These are phyloP conservation scores for Bombus huntii DNA, from an alignment of 1,140 invertebrate genomes.

Conservation along the genomic window DNA sequence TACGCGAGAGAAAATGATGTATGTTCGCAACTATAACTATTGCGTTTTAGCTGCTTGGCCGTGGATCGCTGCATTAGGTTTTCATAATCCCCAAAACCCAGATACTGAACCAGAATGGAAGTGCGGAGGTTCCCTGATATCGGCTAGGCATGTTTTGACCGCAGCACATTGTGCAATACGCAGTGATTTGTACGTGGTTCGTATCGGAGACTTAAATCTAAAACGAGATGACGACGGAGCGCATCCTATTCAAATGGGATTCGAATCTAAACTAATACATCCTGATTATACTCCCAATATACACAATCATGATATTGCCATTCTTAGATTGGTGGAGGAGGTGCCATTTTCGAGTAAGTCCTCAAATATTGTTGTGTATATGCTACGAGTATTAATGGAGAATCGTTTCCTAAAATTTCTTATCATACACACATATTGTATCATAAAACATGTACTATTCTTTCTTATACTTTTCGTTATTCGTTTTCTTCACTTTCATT, in stretches of 20 bases:
- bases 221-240: slow-evolving; percentile 85
- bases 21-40: background rate
- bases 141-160: slow-evolving; percentile 89
- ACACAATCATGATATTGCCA: no score
- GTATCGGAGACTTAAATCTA: slow-evolving; percentile 89
- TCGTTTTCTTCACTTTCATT: no score
- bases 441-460: no score
- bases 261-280: slow-evolving; percentile 67
- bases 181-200: slow-evolving; percentile 84
- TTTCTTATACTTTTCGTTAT: no score
- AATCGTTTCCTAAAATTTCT: no score
- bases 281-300: no score
- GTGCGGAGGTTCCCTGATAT: slow-evolving; percentile 92
- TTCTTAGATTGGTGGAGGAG: no score
- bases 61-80: slow-evolving; percentile 75
- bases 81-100: slow-evolving; percentile 40
- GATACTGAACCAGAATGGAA: slow-evolving; percentile 79
- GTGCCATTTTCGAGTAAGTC: no score
- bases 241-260: slow-evolving; percentile 85
- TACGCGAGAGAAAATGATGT: background rate
- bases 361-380: no score
- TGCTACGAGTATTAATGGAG: no score
- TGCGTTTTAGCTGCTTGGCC: slow-evolving; percentile 71
- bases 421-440: no score
- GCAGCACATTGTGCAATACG: slow-evolving; percentile 71